A percentile compares a stretch with the other conserved stretches of the same genome.
Conservation (phyloP, 1,140 invertebrate genomes). For the Drosophila parabipectinata region DNA sequence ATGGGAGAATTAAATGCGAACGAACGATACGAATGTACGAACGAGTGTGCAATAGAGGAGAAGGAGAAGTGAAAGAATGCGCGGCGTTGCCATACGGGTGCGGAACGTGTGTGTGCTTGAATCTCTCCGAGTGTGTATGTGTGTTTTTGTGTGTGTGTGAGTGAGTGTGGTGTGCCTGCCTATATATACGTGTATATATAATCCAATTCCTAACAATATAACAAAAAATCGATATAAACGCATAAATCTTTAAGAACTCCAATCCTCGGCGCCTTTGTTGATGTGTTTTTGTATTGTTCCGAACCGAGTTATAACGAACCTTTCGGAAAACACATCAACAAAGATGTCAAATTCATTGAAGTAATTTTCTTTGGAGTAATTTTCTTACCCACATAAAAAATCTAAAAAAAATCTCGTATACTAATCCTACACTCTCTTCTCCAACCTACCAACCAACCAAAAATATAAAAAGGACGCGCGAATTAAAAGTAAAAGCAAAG, state of each 20-base stretch:
- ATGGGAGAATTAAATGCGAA: slow-evolving; percentile 65
- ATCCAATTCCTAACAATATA: slow-evolving; percentile 61
- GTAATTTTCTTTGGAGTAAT: slow-evolving; percentile 48
- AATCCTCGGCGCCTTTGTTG: slow-evolving; percentile 43
- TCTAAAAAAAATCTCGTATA: slow-evolving; percentile 16
- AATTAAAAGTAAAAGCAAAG: slow-evolving; percentile 44
- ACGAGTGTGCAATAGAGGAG: slow-evolving; percentile 68
- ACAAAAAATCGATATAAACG: slow-evolving; percentile 60
- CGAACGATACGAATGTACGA: slow-evolving; percentile 56
- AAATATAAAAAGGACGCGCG: slow-evolving; percentile 60
- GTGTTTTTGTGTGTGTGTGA: slow-evolving; percentile 5
- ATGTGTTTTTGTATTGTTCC: slow-evolving; percentile 36
- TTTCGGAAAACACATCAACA: slow-evolving; percentile 30
- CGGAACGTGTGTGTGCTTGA: not conserved
- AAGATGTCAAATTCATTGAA: slow-evolving; percentile 60
- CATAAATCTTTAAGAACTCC: slow-evolving; percentile 1
- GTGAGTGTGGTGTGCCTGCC: slow-evolving; percentile 44
- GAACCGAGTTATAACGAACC: not conserved
- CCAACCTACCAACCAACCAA: not conserved
- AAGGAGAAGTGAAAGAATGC: slow-evolving; percentile 74
- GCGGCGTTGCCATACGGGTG: slow-evolving; percentile 63
- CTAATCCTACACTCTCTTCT: slow-evolving; percentile 10
- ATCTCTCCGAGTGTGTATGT: too few relatives aligned
- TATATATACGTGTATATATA: slow-evolving; percentile 43
- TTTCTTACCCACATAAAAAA: slow-evolving; percentile 20